These are phyloP conservation scores for Botrylloides violaceus DNA, from an alignment of 23 tunicate species.

Conservation along the genomic window DNA sequence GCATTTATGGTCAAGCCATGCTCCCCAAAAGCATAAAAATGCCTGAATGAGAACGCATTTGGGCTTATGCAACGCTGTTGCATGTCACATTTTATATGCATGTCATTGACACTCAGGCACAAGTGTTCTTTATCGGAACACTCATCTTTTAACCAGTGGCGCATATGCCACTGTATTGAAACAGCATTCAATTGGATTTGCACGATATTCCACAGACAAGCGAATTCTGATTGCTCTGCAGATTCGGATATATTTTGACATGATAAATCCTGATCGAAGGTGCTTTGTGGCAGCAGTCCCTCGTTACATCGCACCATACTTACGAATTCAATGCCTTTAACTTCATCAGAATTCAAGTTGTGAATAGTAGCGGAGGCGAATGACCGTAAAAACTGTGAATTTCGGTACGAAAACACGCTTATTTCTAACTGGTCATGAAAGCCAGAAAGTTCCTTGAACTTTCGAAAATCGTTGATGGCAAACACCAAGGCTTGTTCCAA, in stretches of 20 bases:
- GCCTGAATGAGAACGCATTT: slow-evolving; percentile 38
- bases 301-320: slow-evolving; percentile 12
- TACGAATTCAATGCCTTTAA: slow-evolving; percentile 30
- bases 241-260: neutral
- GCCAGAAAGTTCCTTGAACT: slow-evolving; percentile 42
- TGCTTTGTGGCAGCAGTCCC: neutral
- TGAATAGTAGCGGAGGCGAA: slow-evolving; percentile 10
- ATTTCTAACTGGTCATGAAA: slow-evolving; percentile 34
- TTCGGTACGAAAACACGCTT: slow-evolving; percentile 39
- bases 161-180: slow-evolving; percentile 32
- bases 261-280: neutral
- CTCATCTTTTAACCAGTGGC: slow-evolving; percentile 56
- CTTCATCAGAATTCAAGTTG: slow-evolving; percentile 28
- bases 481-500: slow-evolving; percentile 28
- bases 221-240: slow-evolving; percentile 15
- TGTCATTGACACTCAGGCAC: slow-evolving; percentile 29
- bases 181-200: slow-evolving; percentile 30
- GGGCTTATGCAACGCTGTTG: slow-evolving; percentile 42
- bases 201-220: slow-evolving; percentile 38
- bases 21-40: slow-evolving; percentile 12
- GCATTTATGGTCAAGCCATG: neutral
- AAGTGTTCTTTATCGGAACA: slow-evolving; percentile 70
- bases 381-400: neutral
- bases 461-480: slow-evolving; percentile 44
- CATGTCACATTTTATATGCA: slow-evolving; percentile 59